phyloP scores from a whole-genome alignment of 2,797 vertebrate species.

The Todus mexicanus region DNA sequence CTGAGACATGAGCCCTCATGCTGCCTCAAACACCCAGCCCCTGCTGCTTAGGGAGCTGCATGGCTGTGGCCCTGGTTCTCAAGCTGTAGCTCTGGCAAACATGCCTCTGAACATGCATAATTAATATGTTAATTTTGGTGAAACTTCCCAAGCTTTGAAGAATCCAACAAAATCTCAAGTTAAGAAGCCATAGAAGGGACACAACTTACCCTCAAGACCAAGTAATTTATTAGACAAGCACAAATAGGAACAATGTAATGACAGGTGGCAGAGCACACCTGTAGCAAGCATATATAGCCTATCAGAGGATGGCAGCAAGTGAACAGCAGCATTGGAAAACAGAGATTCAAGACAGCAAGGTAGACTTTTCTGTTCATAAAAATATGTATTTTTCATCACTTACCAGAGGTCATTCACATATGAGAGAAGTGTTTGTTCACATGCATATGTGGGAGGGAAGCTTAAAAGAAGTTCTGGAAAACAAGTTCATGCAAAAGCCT shows the following conservation, averaged over 20 bases:
- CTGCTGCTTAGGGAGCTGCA: too few species aligned
- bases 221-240: background rate
- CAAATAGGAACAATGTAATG: background rate
- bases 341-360: background rate
- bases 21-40: too few species aligned
- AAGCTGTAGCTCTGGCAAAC: background rate
- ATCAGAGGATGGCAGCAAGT: slow-evolving; percentile 14
- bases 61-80: background rate
- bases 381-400: background rate
- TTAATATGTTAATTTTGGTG: background rate
- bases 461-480: background rate
- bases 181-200: background rate
- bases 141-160: background rate
- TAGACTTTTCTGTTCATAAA: background rate
- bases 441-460: fast-evolving
- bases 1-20: background rate
- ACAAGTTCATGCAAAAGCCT: background rate
- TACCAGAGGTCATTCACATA: too few species aligned
- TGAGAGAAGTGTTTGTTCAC: background rate
- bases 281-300: background rate
- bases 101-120: background rate
- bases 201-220: background rate
- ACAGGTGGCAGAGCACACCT: background rate
- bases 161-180: background rate
- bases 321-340: background rate